Evolutionary conservation across 2,113 vertebrate genomes (phyloP).

Genomic region (Genyomyrus donnyi): DNA sequence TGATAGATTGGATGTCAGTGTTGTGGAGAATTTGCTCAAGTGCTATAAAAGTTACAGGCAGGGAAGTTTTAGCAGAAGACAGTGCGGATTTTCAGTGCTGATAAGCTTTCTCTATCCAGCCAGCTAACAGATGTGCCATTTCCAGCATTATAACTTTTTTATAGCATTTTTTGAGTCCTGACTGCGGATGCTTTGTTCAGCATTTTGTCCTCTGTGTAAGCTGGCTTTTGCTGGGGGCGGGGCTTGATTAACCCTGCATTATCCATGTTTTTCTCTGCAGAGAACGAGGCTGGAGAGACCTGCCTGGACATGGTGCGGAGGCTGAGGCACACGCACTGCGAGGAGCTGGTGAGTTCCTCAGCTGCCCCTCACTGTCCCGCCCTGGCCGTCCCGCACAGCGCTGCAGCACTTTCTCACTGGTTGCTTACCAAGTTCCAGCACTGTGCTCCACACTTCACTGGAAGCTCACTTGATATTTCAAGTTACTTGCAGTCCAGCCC

Average conservation of each 20-base stretch:
- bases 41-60: background rate
- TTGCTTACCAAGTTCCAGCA: background rate
- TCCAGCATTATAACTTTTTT: background rate
- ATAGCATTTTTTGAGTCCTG: background rate
- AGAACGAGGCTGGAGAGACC: conserved; percentile 50
- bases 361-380: background rate
- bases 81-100: background rate
- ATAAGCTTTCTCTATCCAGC: background rate
- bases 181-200: background rate
- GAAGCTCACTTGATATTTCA: background rate
- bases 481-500: background rate
- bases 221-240: background rate
- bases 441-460: background rate
- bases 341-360: conserved; percentile 53
- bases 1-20: background rate
- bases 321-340: conserved; percentile 48
- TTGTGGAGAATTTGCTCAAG: background rate
- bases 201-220: background rate
- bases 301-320: conserved; percentile 50
- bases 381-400: background rate
- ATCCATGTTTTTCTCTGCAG: conserved; percentile 31
- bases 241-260: background rate
- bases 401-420: background rate
- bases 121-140: background rate
- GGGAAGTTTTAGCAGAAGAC: background rate